These are phyloP conservation scores for Cataglyphis altisquamis DNA, from an alignment of 2,888 invertebrate genomes.

Conservation along the genomic window DNA sequence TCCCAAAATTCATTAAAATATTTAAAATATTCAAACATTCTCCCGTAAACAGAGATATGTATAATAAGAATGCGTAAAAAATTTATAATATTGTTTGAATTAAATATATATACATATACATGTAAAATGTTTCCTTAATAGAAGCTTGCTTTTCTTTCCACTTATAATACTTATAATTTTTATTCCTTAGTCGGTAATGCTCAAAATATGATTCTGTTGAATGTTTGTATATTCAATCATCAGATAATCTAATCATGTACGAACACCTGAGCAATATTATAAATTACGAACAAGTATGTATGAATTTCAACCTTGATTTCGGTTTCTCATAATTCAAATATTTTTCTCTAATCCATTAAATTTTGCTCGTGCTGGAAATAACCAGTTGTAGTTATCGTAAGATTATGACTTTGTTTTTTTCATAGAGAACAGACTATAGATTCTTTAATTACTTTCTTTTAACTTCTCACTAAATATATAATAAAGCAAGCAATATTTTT, in stretches of 20 bases:
- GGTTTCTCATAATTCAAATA: neutral
- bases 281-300: neutral
- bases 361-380: neutral
- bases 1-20: too few relatives aligned
- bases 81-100: constrained; percentile 2
- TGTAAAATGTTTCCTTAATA: neutral
- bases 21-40: neutral
- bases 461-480: neutral
- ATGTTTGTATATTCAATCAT: neutral
- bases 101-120: neutral
- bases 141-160: neutral
- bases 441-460: neutral
- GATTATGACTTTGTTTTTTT: neutral
- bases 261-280: constrained; percentile 22
- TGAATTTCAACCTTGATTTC: neutral
- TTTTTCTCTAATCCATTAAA: neutral
- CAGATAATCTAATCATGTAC: neutral
- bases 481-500: neutral
- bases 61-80: neutral
- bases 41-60: neutral
- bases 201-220: neutral
- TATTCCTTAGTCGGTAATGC: neutral
- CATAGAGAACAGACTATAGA: neutral
- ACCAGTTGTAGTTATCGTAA: neutral
- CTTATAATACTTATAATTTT: neutral